Evolutionary conservation across 2,113 vertebrate species (phyloP).

Genomic region (Catagonus wagneri): DNA sequence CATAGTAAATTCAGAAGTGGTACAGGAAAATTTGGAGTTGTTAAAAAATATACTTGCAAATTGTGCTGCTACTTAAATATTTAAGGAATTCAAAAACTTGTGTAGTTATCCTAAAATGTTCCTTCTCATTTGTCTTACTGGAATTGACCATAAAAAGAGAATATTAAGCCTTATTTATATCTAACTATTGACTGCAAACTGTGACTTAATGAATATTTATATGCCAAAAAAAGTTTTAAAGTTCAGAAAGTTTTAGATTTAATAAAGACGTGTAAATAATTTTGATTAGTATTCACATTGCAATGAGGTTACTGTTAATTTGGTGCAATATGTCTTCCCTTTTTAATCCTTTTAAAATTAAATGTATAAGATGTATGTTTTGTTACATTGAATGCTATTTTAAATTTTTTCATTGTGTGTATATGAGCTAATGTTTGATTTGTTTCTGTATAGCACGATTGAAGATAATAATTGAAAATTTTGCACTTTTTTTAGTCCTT

Average conservation of each 20-base stretch:
- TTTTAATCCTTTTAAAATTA: constrained; percentile 83
- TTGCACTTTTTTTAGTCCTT: constrained; percentile 96
- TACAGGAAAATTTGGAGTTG: constrained; percentile 50
- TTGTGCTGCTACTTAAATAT: constrained; percentile 80
- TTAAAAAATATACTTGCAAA: constrained; percentile 70
- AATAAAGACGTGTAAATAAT: constrained; percentile 81
- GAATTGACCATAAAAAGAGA: constrained; percentile 76
- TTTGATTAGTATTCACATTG: constrained; percentile 81
- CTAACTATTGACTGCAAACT: constrained; percentile 79
- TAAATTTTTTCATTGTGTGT: constrained; percentile 87
- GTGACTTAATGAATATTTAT: constrained; percentile 82
- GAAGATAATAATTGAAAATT: constrained; percentile 90
- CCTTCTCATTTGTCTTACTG: constrained; percentile 77
- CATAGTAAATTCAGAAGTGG: not conserved
- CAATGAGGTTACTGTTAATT: constrained; percentile 84
- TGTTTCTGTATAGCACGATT: constrained; percentile 97
- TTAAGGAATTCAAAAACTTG: constrained; percentile 63
- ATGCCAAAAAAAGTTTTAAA: constrained; percentile 86
- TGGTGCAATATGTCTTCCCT: constrained; percentile 87
- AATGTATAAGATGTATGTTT: constrained; percentile 85
- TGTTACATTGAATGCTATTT: constrained; percentile 76
- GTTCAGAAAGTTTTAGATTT: constrained; percentile 73
- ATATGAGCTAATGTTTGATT: constrained; percentile 94
- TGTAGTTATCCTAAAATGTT: constrained; percentile 58
- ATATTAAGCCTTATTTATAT: constrained; percentile 82